Evolutionary conservation across 2,888 invertebrate species (phyloP).

Genomic region (Dexiosoma caninum): DNA sequence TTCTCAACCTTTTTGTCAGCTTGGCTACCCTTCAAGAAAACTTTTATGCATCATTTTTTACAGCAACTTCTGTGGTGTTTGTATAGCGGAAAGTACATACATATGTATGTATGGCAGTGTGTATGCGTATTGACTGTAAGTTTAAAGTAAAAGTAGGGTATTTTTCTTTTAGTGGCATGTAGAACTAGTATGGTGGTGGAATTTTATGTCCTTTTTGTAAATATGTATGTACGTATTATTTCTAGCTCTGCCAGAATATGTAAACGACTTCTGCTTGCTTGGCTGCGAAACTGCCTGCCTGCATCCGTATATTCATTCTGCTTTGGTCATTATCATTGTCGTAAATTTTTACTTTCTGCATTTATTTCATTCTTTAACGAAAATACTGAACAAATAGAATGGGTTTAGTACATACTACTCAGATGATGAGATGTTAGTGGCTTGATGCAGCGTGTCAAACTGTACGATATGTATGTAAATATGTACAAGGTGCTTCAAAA

Average conservation of each 20-base stretch:
- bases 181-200: slow-evolving; percentile 49
- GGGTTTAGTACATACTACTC: slow-evolving; percentile 47
- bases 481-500: neutral
- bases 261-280: slow-evolving; percentile 17
- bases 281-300: slow-evolving; percentile 10
- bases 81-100: neutral
- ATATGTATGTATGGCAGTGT: neutral
- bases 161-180: slow-evolving; percentile 31
- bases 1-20: slow-evolving; percentile 5
- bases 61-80: neutral
- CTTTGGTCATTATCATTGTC: slow-evolving; percentile 65
- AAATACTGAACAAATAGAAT: slow-evolving; percentile 50
- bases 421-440: slow-evolving; percentile 3
- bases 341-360: slow-evolving; percentile 62
- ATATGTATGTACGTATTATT: slow-evolving; percentile 16
- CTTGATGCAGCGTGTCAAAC: slow-evolving; percentile 20
- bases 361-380: slow-evolving; percentile 46
- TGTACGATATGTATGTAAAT: neutral
- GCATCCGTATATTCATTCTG: slow-evolving; percentile 40
- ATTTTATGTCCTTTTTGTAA: slow-evolving; percentile 46
- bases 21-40: slow-evolving; percentile 30
- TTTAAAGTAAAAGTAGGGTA: slow-evolving; percentile 44
- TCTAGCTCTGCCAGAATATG: slow-evolving; percentile 25
- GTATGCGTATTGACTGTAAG: slow-evolving; percentile 4
- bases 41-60: slow-evolving; percentile 41